Evolutionary conservation across 1,140 invertebrate genomes (phyloP).

Genomic region (Bombus cullumanus): DNA sequence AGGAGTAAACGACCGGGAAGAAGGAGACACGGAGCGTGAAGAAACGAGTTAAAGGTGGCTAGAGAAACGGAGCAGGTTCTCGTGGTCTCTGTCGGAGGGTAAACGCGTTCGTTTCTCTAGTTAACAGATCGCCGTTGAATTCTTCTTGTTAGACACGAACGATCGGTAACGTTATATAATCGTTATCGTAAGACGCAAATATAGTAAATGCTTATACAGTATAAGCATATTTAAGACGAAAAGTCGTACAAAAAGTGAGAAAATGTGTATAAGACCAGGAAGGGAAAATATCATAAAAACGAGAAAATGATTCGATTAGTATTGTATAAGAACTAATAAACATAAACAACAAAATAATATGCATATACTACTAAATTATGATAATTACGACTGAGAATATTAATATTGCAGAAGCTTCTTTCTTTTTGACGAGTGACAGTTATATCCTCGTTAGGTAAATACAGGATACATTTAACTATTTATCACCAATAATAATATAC

Average conservation of each 20-base stretch:
- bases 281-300: too few species aligned
- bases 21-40: conserved; percentile 18
- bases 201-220: not conserved
- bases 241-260: too few species aligned
- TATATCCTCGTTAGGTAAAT: too few species aligned
- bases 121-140: conserved; percentile 34
- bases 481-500: too few species aligned
- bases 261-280: too few species aligned
- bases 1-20: conserved; percentile 11
- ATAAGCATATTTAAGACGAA: too few species aligned
- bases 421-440: too few species aligned
- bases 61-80: not conserved
- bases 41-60: conserved; percentile 29
- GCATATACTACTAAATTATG: not conserved
- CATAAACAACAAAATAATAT: not conserved
- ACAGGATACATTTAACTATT: too few species aligned
- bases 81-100: not conserved
- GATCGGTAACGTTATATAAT: conserved; percentile 38
- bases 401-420: not conserved
- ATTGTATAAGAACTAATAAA: too few species aligned
- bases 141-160: conserved; percentile 32
- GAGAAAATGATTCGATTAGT: too few species aligned
- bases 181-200: not conserved
- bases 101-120: conserved; percentile 20
- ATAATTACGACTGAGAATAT: not conserved